Base-by-base conservation (phyloP, 2,113 vertebrate species). In the Uropsilus gracilis region DNA sequence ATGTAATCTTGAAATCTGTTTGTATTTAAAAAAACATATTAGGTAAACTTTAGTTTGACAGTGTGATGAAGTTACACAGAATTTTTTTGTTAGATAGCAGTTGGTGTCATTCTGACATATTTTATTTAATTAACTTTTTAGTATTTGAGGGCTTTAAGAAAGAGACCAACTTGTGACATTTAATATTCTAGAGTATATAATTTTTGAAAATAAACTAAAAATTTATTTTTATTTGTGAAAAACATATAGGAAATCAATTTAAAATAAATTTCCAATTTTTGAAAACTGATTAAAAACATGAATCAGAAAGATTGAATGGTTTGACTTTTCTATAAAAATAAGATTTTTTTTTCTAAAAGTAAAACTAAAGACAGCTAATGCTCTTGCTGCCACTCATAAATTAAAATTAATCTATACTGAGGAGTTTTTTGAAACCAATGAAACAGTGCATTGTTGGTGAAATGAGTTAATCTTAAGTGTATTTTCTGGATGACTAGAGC, bases 271-370 rank as follows among this genome's bases (percentile, higher is more conserved):
- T 66, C 12, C 5, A 73, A 37, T n/a, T 86, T 94, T 91, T 85
- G n/a, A 92, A 93, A 87, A 8, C 32, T 48, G 7, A 63, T 94
- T 96, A 68, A 94, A 94, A 64, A 61, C n/a, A n/a, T n/a, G n/a
- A 37, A 28, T 86, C 44, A 92, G 75, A 48, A 71, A 77, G 17
- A 78, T 3, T 88, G 39, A 83, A 68, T 87, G 17, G 1, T 61
- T 95, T 93, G 63, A 50, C 9, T 63, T 78, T 90, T 46, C 39
- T 59, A 2, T 50, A 53, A 46, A 46, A 5, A 66, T 86, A 59
- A 75, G 16, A 66, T 42, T n/a, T 3, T 59, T 81, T 84, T 92
- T 92, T 55, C 73, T 81, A 91, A 77, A 20, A 46, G 87, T 92
- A 92, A 92, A 71, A 73, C 55, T 89, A 66, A 92, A 86, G 22